Conservation (phyloP, 2,113 vertebrate species). For the Megalops atlanticus region DNA sequence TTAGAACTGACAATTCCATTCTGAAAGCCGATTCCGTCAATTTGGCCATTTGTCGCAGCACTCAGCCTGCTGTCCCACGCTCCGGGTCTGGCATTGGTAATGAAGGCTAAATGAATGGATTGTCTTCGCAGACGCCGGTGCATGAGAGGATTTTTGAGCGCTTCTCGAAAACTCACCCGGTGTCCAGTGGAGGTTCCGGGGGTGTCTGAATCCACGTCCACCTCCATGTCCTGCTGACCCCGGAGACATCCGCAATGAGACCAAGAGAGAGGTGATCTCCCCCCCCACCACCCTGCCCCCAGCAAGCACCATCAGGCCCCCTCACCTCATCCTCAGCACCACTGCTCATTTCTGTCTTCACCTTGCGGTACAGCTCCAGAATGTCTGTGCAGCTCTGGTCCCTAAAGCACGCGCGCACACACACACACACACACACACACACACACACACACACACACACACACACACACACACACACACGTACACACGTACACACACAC, state of each 20-base stretch:
- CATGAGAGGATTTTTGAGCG: not conserved
- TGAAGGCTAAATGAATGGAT: not conserved
- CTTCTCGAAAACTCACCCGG: slow-evolving; percentile 69
- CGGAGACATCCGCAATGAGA: not conserved
- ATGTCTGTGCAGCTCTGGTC: slow-evolving; percentile 94
- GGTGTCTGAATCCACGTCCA: slow-evolving; percentile 90
- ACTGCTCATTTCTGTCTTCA: slow-evolving; percentile 85
- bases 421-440: slow-evolving; percentile 22
- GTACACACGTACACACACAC: too few relatives aligned
- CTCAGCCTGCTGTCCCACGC: too few relatives aligned
- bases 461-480: not conserved
- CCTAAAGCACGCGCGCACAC: slow-evolving; percentile 58
- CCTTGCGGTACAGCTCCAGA: slow-evolving; percentile 84
- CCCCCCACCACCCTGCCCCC: not conserved
- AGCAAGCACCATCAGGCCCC: slow-evolving; percentile 35
- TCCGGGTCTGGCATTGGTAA: not conserved
- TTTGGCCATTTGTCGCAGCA: too few relatives aligned
- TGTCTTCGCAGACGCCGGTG: not conserved
- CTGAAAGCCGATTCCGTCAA: too few relatives aligned
- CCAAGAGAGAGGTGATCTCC: too few relatives aligned
- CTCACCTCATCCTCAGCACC: slow-evolving; percentile 82
- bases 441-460: too few relatives aligned
- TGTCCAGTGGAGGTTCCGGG: slow-evolving; percentile 91
- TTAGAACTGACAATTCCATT: too few relatives aligned
- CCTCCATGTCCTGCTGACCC: slow-evolving; percentile 75